Percentiles rank a stretch among this genome's conserved stretches.
Conservation (phyloP, 2,888 invertebrate genomes). For the Pemphredon lugubris region DNA sequence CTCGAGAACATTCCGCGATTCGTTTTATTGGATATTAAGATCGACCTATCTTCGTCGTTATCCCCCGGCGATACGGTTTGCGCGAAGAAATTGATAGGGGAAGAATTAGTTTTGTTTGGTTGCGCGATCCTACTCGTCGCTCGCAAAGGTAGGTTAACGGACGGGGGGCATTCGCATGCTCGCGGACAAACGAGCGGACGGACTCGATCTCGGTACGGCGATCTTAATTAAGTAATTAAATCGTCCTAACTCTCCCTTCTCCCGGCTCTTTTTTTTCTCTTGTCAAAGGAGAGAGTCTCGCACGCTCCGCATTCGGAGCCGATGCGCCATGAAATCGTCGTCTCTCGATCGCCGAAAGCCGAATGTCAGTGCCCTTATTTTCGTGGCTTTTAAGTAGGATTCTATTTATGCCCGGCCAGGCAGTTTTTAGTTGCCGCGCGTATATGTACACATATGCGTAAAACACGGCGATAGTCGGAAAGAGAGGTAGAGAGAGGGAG, state of each 20-base stretch:
- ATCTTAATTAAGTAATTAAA: constrained; percentile 20
- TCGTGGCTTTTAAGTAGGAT: constrained; percentile 75
- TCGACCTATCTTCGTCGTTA: too few species aligned
- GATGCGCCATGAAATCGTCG: constrained; percentile 29
- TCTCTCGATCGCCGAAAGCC: constrained; percentile 15
- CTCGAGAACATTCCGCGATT: background rate
- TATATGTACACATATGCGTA: constrained; percentile 16
- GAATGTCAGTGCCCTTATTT: constrained; percentile 78
- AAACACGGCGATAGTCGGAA: constrained; percentile 13
- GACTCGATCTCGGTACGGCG: constrained; percentile 5
- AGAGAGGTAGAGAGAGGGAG: too few species aligned
- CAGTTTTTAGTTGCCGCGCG: constrained; percentile 67
- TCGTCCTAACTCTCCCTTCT: constrained; percentile 4
- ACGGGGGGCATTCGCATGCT: too few species aligned
- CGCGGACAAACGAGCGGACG: too few species aligned
- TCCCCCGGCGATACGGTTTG: too few species aligned
- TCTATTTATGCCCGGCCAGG: constrained; percentile 73
- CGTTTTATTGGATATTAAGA: background rate
- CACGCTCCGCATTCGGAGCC: background rate
- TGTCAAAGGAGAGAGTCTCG: background rate
- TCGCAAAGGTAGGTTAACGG: too few species aligned
- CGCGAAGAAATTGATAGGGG: too few species aligned
- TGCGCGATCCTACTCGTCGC: too few species aligned
- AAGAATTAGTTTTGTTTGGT: too few species aligned
- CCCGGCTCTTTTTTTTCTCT: background rate